phyloP scores from a whole-genome alignment of 2,113 vertebrate genomes.

The Scatophagus argus region DNA sequence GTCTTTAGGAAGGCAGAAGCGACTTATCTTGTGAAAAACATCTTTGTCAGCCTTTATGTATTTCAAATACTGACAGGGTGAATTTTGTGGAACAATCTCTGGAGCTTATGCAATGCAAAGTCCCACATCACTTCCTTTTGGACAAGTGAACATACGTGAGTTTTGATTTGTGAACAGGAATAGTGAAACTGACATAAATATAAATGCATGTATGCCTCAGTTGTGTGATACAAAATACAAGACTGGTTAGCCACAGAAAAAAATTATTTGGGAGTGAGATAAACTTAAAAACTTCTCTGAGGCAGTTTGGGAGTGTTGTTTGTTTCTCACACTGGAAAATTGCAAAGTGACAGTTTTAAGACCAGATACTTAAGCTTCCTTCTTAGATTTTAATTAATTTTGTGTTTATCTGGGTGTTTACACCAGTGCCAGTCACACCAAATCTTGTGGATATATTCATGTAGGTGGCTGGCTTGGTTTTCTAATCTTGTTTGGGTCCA shows the following conservation, averaged over 20 bases:
- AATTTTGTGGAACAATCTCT: slow-evolving; percentile 23
- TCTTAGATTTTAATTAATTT: slow-evolving; percentile 70
- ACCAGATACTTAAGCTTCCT: slow-evolving; percentile 34
- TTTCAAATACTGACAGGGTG: slow-evolving; percentile 24
- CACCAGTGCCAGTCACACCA: slow-evolving; percentile 19
- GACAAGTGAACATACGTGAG: background rate
- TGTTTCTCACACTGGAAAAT: slow-evolving; percentile 41
- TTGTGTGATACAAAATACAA: slow-evolving; percentile 14
- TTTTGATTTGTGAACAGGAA: slow-evolving; percentile 22
- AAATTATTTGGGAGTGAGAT: slow-evolving; percentile 46
- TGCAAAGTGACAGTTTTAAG: slow-evolving; percentile 51
- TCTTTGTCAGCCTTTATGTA: slow-evolving; percentile 34
- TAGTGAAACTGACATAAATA: slow-evolving; percentile 28
- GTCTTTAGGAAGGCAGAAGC: slow-evolving; percentile 39
- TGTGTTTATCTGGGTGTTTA: slow-evolving; percentile 61
- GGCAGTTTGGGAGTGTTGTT: slow-evolving; percentile 40
- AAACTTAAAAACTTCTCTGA: slow-evolving; percentile 37
- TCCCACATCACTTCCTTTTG: background rate
- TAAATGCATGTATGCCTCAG: slow-evolving; percentile 22
- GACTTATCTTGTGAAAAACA: slow-evolving; percentile 29
- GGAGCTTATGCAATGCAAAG: slow-evolving; percentile 1
- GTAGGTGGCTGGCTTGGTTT: slow-evolving; percentile 53
- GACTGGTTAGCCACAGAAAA: slow-evolving; percentile 5
- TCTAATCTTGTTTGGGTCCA: slow-evolving; percentile 35
- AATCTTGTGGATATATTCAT: slow-evolving; percentile 52